Evolutionary conservation across 2,797 vertebrate genomes (phyloP).

Genomic region (Darevskia mixta): DNA sequence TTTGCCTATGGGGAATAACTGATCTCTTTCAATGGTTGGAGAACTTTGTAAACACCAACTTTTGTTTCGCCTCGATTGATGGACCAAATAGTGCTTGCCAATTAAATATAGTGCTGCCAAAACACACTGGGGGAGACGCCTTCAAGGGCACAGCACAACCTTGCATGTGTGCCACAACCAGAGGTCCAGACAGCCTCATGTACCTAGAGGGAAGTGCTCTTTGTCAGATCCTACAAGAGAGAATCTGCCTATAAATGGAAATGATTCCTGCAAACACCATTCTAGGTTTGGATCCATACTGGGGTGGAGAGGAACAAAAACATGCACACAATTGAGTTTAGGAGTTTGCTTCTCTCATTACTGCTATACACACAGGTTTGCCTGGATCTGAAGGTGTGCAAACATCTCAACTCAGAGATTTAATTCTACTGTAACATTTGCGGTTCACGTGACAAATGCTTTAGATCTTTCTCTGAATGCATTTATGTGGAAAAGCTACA

Average conservation of each 20-base stretch:
- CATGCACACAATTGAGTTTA: slow-evolving; percentile 6
- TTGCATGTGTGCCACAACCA: not conserved
- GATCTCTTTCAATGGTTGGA: not conserved
- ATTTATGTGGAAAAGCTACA: not conserved
- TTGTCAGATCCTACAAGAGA: not conserved
- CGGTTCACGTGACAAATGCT: not conserved
- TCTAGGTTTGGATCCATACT: slow-evolving; percentile 10
- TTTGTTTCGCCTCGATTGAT: slow-evolving; percentile 2
- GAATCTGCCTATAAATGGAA: not conserved
- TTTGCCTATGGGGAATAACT: not conserved
- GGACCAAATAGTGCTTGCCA: slow-evolving; percentile 1
- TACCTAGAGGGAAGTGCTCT: slow-evolving; percentile 11
- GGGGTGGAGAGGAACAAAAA: not conserved
- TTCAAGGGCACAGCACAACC: not conserved
- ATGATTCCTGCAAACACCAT: not conserved
- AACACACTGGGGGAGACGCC: not conserved
- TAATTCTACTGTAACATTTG: not conserved
- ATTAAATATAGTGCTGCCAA: not conserved
- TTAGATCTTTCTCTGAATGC: not conserved
- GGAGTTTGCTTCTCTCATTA: not conserved
- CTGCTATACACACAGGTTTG: not conserved
- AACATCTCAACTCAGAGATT: not conserved
- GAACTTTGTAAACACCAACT: not conserved
- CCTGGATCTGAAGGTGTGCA: not conserved
- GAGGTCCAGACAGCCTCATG: not conserved